Base-by-base conservation (phyloP, 2,113 vertebrate species). In the Nycticorax nycticorax region DNA sequence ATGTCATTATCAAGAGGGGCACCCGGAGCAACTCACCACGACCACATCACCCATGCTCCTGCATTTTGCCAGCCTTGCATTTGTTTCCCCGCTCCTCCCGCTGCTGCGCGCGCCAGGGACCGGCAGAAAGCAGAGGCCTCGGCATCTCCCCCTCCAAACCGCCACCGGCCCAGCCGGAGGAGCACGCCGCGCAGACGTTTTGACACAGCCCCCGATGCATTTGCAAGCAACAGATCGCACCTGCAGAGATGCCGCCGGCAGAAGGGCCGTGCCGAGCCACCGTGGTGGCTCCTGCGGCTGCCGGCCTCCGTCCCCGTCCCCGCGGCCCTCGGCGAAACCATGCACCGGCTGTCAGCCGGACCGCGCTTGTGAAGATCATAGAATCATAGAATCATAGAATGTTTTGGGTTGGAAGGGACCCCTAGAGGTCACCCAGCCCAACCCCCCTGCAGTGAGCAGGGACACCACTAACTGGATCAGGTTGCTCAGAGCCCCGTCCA, bases 281-380 rank as follows among this genome's bases (percentile, higher is more conserved):
- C 1, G 0, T 9, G 24, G 39, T 27, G 55, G 41, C 17, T 77
- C 64, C 73, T 16, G 3, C 8, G 1, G 24, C 22, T 78, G n/a
- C 24, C 4, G 3, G 43, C 45, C 59, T 43, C 1, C 0, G 47
- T n/a, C 28, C 32, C n/a, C 11, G 1, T 32, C 18, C 2, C 41
- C 8, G 7, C 12, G 75, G 32, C 22, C 71, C 48, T 55, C 88
- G 60, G 73, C 4, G 14, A 86, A 92, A 67, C 14, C 68, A 68
- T 0, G 0, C 5, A 12, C 26, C 2, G 2, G 48, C 59, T 55
- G 28, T 27, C 64, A 67, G 79, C 19, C 8, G 6, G 14, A 72
- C 14, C 3, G 1, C 32, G 15, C 26, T n/a, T 56, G 39, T 32
- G 55, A 74, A 67, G 33, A 48, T 32, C 39, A 10, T 39, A 39